A percentile compares a stretch with the other conserved stretches of the same genome.
phyloP scores from a whole-genome alignment of 2,113 vertebrate species.

The Nycticorax nycticorax region DNA sequence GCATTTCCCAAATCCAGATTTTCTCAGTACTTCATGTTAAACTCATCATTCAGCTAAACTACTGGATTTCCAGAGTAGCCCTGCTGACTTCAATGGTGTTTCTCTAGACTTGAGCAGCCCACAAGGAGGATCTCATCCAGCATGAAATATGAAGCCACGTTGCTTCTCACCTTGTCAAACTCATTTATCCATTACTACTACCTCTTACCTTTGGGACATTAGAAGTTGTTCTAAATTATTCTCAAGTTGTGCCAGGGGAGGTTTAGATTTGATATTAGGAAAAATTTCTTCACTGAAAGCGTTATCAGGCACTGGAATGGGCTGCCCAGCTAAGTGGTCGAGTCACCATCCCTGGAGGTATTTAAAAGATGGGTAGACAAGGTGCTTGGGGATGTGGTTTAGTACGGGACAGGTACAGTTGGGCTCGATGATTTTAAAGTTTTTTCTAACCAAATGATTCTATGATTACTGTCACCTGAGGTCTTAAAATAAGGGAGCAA shows the following conservation, averaged over 20 bases:
- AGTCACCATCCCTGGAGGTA: no score
- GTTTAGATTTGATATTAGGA: no score
- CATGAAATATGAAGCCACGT: accelerated
- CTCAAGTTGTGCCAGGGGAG: no score
- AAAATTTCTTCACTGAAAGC: no score
- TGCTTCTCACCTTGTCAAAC: not conserved
- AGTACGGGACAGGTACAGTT: no score
- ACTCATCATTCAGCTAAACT: not conserved
- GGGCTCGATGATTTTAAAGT: no score
- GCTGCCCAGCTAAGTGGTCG: no score
- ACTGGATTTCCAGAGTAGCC: not conserved
- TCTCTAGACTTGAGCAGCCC: not conserved
- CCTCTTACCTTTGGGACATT: not conserved
- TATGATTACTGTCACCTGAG: not conserved
- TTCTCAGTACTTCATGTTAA: not conserved
- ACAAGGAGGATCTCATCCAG: accelerated
- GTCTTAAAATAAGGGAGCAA: not conserved
- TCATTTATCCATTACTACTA: not conserved
- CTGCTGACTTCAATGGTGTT: not conserved
- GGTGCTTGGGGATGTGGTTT: no score
- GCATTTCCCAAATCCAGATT: not conserved
- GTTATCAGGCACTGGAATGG: no score
- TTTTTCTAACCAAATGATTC: no score
- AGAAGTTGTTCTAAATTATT: not conserved
- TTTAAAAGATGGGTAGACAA: no score